Conservation (phyloP, 2,888 invertebrate genomes). For the Catocala nupta region DNA sequence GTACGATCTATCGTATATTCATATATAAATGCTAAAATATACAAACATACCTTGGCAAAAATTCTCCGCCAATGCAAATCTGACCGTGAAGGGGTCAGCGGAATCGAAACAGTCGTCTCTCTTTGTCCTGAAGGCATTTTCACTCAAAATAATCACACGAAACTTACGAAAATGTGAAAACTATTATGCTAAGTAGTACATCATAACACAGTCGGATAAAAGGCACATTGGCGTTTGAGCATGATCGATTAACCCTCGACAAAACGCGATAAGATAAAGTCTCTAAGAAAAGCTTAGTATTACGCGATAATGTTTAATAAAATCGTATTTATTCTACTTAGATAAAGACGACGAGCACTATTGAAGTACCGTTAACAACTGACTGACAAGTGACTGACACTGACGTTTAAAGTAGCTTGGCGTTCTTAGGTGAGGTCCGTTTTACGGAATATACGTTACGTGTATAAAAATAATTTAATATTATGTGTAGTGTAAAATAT, state of each 20-base stretch:
- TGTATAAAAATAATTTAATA: no score
- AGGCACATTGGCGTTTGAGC: constrained; percentile 54
- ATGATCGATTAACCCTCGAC: constrained; percentile 64
- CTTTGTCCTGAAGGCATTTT: constrained; percentile 76
- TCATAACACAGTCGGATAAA: constrained; percentile 50
- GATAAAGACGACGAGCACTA: constrained; percentile 43
- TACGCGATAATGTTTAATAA: constrained; percentile 50
- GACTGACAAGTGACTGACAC: constrained; percentile 29
- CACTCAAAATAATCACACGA: constrained; percentile 51
- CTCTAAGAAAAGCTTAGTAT: constrained; percentile 48
- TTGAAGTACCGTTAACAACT: constrained; percentile 60
- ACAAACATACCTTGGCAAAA: constrained; percentile 79
- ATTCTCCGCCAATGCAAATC: constrained; percentile 84
- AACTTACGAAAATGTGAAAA: constrained; percentile 49
- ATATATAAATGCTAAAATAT: constrained; percentile 1
- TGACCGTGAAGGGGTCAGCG: constrained; percentile 78
- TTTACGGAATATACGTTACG: background rate
- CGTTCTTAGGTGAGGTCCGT: background rate
- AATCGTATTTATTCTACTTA: constrained; percentile 49
- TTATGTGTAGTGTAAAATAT: no score
- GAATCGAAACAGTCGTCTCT: constrained; percentile 78
- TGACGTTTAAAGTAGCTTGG: constrained; percentile 3
- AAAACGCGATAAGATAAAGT: constrained; percentile 68
- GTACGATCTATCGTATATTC: no score
- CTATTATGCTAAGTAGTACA: constrained; percentile 55